Base-by-base conservation (phyloP, 2,113 vertebrate genomes). In the Montifringilla adamsi region DNA sequence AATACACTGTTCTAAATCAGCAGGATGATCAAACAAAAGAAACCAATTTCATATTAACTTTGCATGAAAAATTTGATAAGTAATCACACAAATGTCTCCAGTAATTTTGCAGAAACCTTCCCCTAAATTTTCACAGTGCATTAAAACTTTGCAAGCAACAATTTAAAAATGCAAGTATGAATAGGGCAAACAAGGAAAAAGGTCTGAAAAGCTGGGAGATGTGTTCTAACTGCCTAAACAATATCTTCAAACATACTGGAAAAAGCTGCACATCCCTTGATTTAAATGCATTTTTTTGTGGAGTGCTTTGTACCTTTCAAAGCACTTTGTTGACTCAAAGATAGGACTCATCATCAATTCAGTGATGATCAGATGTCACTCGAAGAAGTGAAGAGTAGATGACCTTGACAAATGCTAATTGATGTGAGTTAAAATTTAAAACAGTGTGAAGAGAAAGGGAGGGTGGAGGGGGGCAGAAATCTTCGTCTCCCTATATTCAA, bases 371-470 rank as follows among this genome's bases (percentile, higher is more conserved):
- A 79, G 33, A 53, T 69, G 55, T 53, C 43, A 53, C 58, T 46
- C 62, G n/a, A 18, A 63, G 77, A 84, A 80, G 26, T 26, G 63
- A 93, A 59, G 23, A 53, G 28, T 12, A 85, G 66, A 28, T 52
- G 33, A 50, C n/a, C 62, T 72, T 89, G 66, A 93, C 4, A 85
- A 94, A 76, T 62, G 70, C 15, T 85, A 83, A 85, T 4, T 53
- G 59, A 72, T n/a, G 23, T 53, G 58, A 60, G 47, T 49, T 87
- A 82, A 76, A 87, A 91, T 93, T 93, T 75, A 66, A 73, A 94
- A 66, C 13, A 75, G 49, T 53, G 43, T 50, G 69, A 90, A 84
- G 26, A 82, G 13, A 84, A 89, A 37, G 21, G 0, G 1, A 11
- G 10, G 7, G 3, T 0, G 1, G 8, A 7, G 7, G 1, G 1